Evolutionary conservation across 2,888 invertebrate species (phyloP), one percentile per base, ranked within the genome.

Genomic region (Malthinus flaveolus): DNA sequence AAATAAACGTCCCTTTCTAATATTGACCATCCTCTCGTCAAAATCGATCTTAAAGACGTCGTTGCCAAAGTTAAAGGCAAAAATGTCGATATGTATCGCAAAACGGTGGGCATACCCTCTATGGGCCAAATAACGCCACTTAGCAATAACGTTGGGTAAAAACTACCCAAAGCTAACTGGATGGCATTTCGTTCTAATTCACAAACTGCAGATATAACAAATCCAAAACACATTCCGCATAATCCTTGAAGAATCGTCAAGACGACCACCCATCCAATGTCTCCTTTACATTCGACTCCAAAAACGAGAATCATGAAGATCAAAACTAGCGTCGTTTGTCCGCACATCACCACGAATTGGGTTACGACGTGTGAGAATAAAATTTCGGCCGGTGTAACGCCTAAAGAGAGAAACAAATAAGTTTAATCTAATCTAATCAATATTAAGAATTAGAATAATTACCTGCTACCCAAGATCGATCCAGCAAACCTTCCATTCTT

Each of bases 91-190:
- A 95, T 85, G 78, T 93, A 93, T 55, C 76, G 66, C 32, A 97
- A 81, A 57, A 90, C 83, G 69, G 87, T 84, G 1, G 96, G 96
- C 93, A 97, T 96, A 55, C 95, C 95, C 77, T 97, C 95, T 62
- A 96, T 89, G 57, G 97, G 96, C 97, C 97, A 97, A 73, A 97
- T 94, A 35, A 96, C 95, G 54, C 96, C 96, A 70, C 94, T 94
- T 45, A 96, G 85, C 56, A 97, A 81, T 12, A 97, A 83, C 11
- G 95, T 95, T 12, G 97, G 97, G 80, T 96, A 97, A 82, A 97
- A 95, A 42, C 95, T 95, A 45, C 96, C 96, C 11, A 97, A 82
- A 0, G 96, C 93, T 64, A 95, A 79, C 73, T 96, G 95, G 75
- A 96, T 95, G 36, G 96, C 95, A 80, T 95, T 94, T 46, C 93